Evolutionary conservation across 2,113 vertebrate genomes (phyloP).

Genomic region (Prionailurus bengalensis): DNA sequence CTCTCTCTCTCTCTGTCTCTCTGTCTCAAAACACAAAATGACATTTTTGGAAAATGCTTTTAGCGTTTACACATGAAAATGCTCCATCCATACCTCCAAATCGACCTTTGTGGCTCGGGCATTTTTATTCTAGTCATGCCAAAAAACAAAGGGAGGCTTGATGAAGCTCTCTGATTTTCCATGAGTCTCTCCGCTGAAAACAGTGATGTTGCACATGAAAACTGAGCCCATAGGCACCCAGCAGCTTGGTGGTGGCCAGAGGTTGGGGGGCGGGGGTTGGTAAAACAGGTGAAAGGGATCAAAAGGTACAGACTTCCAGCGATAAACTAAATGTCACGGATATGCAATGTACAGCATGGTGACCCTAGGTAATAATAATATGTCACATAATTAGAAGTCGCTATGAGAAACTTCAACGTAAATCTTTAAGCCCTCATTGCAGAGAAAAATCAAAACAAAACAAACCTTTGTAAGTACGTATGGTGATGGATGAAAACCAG

Average conservation of each 20-base stretch:
- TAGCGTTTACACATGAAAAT: accelerated
- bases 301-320: not conserved
- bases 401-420: not conserved
- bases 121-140: too few relatives aligned
- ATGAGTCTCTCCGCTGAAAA: not conserved
- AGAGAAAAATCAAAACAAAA: not conserved
- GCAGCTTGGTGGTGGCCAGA: not conserved
- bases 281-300: not conserved
- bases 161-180: not conserved
- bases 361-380: not conserved
- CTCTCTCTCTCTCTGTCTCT: too few relatives aligned
- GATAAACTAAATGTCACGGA: not conserved
- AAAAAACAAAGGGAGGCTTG: not conserved
- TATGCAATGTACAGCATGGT: not conserved
- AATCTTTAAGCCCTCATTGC: not conserved
- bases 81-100: not conserved
- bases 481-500: not conserved
- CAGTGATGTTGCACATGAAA: accelerated
- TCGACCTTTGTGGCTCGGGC: not conserved
- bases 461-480: not conserved
- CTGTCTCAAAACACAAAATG: not conserved
- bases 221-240: not conserved
- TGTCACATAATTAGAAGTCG: too few relatives aligned
- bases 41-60: not conserved
- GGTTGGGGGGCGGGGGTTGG: not conserved